Evolutionary conservation across 2,113 vertebrate species (phyloP).

Genomic region (Toxostoma redivivum): DNA sequence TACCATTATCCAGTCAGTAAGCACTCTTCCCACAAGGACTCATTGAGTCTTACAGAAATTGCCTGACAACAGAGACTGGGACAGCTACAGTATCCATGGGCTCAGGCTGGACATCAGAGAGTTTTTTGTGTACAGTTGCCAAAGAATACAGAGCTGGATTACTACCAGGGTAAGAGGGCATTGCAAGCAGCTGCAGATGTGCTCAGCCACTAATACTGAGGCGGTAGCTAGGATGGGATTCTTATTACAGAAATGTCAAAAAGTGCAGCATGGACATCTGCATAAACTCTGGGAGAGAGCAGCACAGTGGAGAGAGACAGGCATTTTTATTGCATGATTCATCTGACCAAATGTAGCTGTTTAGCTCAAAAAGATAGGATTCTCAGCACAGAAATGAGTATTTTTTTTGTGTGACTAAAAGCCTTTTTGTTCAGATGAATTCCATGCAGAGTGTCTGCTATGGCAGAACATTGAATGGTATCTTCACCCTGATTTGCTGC

Average conservation of each 20-base stretch:
- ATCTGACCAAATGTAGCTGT: not conserved
- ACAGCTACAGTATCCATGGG: not conserved
- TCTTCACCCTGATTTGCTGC: not conserved
- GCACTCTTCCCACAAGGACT: not conserved
- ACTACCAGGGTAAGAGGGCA: accelerated
- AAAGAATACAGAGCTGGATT: not conserved
- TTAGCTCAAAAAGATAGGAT: not conserved
- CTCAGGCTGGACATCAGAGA: not conserved
- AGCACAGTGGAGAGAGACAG: not conserved
- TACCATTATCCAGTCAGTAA: not conserved
- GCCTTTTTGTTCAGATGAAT: not conserved
- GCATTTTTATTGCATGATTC: not conserved
- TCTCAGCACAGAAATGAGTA: not conserved
- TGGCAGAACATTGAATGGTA: not conserved
- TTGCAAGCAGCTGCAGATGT: not conserved
- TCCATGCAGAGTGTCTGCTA: not conserved
- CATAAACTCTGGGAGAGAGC: not conserved
- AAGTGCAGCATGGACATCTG: not conserved
- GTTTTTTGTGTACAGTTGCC: not conserved
- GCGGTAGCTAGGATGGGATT: not conserved
- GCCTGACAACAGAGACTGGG: not conserved
- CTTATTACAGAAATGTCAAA: not conserved
- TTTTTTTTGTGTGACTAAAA: not conserved
- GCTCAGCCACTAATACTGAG: not conserved
- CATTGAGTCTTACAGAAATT: not conserved